These are phyloP conservation scores for Drosophila truncata DNA, from an alignment of 1,140 invertebrate genomes.

Conservation along the genomic window DNA sequence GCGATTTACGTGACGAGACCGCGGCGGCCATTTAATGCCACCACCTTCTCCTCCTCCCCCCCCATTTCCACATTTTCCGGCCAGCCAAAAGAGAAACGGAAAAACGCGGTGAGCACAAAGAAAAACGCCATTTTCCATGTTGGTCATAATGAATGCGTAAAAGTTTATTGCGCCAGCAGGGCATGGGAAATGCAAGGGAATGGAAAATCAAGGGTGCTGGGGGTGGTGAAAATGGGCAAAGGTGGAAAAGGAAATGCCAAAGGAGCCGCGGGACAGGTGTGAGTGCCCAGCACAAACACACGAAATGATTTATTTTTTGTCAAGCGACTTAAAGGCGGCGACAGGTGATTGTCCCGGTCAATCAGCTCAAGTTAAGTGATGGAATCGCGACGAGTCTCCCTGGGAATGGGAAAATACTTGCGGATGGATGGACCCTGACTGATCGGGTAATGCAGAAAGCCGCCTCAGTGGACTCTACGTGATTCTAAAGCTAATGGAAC, in stretches of 20 bases:
- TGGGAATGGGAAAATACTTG: not conserved
- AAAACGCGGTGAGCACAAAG: slow-evolving; percentile 50
- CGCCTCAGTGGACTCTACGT: not conserved
- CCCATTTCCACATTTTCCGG: slow-evolving; percentile 24
- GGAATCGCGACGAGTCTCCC: slow-evolving; percentile 15
- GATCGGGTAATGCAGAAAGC: slow-evolving; percentile 8
- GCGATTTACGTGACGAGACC: slow-evolving; percentile 53
- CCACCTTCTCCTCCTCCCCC: not conserved
- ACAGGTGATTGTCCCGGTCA: slow-evolving; percentile 37
- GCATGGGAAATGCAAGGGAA: slow-evolving; percentile 23
- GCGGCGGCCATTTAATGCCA: slow-evolving; percentile 47
- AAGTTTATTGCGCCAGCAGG: slow-evolving; percentile 52
- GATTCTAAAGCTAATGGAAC: slow-evolving; percentile 11
- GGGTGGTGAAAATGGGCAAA: not conserved
- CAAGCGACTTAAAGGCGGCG: slow-evolving; percentile 26
- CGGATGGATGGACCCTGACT: slow-evolving; percentile 15
- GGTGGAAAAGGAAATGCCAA: slow-evolving; percentile 23
- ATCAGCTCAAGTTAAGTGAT: slow-evolving; percentile 38
- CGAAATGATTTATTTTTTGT: slow-evolving; percentile 49
- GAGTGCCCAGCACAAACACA: slow-evolving; percentile 34
- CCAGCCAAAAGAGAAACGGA: slow-evolving; percentile 39
- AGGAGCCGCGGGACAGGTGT: slow-evolving; percentile 40
- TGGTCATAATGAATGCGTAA: slow-evolving; percentile 65
- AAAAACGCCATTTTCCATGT: slow-evolving; percentile 63
- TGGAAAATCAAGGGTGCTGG: slow-evolving; percentile 9